phyloP scores from a whole-genome alignment of 2,797 vertebrate species.

The Xerus rutilus region DNA sequence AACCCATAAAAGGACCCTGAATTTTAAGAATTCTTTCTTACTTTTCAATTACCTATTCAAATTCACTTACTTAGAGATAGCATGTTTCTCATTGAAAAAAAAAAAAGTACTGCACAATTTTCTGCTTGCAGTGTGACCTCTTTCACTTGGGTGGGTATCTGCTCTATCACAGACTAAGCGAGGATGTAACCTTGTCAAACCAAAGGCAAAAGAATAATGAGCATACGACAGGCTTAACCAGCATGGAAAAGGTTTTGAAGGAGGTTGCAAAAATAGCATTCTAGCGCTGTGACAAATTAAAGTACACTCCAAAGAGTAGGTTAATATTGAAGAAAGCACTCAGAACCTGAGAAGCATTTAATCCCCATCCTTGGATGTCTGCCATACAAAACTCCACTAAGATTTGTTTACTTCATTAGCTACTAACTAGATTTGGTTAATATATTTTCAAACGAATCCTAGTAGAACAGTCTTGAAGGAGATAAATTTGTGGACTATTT shows the following conservation, averaged over 20 bases:
- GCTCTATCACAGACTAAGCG: conserved; percentile 72
- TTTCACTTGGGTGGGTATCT: conserved; percentile 56
- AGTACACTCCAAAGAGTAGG: conserved; percentile 49
- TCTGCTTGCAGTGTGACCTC: conserved; percentile 70
- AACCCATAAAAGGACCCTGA: background rate
- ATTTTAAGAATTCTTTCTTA: conserved; percentile 58
- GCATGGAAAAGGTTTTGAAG: conserved; percentile 37
- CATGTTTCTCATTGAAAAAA: conserved; percentile 55
- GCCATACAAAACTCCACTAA: conserved; percentile 61
- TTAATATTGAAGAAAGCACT: conserved; percentile 55
- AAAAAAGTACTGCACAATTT: background rate
- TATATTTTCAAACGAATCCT: conserved; percentile 56
- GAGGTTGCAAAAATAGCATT: conserved; percentile 47
- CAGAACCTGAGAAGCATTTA: conserved; percentile 34
- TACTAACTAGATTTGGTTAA: conserved; percentile 60
- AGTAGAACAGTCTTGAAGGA: conserved; percentile 59
- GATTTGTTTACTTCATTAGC: conserved; percentile 71
- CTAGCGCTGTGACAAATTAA: conserved; percentile 56
- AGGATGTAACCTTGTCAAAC: conserved; percentile 75
- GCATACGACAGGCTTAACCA: conserved; percentile 25
- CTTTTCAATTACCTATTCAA: conserved; percentile 36
- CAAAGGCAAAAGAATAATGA: conserved; percentile 77
- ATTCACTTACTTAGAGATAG: conserved; percentile 45
- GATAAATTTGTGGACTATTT: conserved; percentile 39
- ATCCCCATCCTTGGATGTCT: conserved; percentile 46